Percentiles rank a stretch among this genome's conserved stretches.
Evolutionary conservation across 2,888 invertebrate species (phyloP).

Genomic region (Cecidostiba fungosa): DNA sequence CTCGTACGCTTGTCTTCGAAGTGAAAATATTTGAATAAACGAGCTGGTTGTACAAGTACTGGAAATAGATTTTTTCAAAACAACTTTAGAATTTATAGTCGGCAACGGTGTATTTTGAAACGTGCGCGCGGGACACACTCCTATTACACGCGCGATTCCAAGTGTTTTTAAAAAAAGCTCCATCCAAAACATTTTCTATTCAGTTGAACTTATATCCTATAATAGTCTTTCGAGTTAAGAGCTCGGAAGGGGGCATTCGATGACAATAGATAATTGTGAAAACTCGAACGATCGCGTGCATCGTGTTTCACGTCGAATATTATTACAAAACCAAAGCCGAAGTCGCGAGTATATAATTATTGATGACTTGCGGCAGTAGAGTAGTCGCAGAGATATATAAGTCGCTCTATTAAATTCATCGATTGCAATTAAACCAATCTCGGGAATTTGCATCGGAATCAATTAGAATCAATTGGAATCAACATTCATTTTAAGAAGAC

Average conservation of each 20-base stretch:
- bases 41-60: background rate
- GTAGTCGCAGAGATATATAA: background rate
- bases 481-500: constrained; percentile 49
- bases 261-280: background rate
- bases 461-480: constrained; percentile 61
- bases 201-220: background rate
- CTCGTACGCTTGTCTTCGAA: background rate
- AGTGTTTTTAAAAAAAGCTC: background rate
- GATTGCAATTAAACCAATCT: constrained; percentile 52
- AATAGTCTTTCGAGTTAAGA: background rate
- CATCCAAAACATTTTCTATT: background rate
- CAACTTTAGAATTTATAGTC: constrained; percentile 17
- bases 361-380: too few relatives aligned
- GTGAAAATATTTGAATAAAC: constrained; percentile 11
- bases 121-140: background rate
- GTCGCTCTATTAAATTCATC: constrained; percentile 59
- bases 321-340: background rate
- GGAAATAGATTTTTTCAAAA: constrained; percentile 30
- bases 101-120: background rate
- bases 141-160: background rate
- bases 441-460: constrained; percentile 54
- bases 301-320: background rate
- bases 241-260: background rate
- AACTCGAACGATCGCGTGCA: background rate
- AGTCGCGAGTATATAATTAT: too few relatives aligned